Evolutionary conservation across 2,888 invertebrate species (phyloP), one percentile per base, ranked within the genome.

Genomic region (Diarsia dahlii): DNA sequence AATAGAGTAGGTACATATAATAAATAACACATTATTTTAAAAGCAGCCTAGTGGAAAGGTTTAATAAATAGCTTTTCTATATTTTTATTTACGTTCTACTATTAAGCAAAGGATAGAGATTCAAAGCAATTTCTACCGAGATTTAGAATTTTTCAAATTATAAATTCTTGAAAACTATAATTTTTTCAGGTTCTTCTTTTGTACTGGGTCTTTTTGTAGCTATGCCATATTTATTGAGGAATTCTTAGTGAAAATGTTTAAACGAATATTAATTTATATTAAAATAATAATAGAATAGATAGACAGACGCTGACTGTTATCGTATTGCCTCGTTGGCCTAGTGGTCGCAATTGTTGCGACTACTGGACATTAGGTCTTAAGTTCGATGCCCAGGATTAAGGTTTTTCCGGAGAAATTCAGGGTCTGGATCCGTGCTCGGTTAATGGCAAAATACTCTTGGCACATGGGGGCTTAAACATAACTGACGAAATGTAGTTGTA

Each of bases 61-160:
- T 54, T n/a, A 4, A n/a, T 23, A 13, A 9, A 54, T n/a, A 52
- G 1, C 8, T 39, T 39, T 3, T 39, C 39, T 39, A 39, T 12
- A 12, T 23, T 56, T 23, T 50, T 50, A 50, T 8, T 50, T 39
- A 50, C 18, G 18, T 50, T 39, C 8, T 8, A 8, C 20, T 50
- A 2, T 23, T 13, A 15, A 23, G 23, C 18, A 39, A 48, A 73
- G 20, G 45, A 3, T 45, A 18, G 23, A 20, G 10, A 62, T 28
- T 66, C 13, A 15, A 45, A 63, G 13, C 12, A 4, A 45, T 78
- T n/a, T 52, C 34, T 60, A 48, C 10, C 6, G 8, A 58, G 18
- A 58, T 28, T 10, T 8, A n/a, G 8, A 69, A 63, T 48, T 13
- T n/a, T n/a, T n/a, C n/a, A 46, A 69, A 48, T 13, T 56, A 78